phyloP scores from a whole-genome alignment of 2,113 vertebrate species.

The Xerus inauris region DNA sequence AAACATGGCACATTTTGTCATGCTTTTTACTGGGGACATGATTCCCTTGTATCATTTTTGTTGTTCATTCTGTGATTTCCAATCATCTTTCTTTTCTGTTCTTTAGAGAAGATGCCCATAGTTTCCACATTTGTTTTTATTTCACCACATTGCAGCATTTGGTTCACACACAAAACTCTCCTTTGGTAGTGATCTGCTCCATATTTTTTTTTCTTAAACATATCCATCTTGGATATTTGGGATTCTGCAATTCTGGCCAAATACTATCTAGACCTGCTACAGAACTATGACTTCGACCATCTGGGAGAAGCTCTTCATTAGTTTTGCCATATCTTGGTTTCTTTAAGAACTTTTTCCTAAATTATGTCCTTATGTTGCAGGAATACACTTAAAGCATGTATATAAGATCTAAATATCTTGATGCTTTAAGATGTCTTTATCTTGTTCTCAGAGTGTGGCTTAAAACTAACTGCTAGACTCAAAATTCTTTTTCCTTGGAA shows the following conservation, averaged over 20 bases:
- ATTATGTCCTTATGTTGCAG: neutral
- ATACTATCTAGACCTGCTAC: neutral
- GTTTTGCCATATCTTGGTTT: neutral
- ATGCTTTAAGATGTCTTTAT: neutral
- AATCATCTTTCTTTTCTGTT: neutral
- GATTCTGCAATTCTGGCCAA: neutral
- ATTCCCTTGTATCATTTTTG: neutral
- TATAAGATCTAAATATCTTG: neutral
- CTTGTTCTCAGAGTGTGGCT: neutral
- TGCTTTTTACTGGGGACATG: neutral
- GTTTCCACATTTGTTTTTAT: neutral
- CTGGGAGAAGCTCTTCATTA: neutral
- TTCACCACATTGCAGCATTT: neutral
- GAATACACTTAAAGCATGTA: neutral
- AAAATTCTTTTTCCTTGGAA: slow-evolving; percentile 13
- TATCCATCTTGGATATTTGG: neutral
- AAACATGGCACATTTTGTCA: neutral
- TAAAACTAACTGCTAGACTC: neutral
- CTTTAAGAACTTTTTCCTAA: neutral
- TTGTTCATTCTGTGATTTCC: neutral
- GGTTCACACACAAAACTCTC: neutral
- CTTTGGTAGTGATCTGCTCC: neutral
- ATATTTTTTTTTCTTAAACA: neutral
- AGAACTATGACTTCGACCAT: neutral
- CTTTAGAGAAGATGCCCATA: neutral